Percentiles rank a stretch among this genome's conserved stretches.
Evolutionary conservation across 2,888 invertebrate genomes (phyloP).

Genomic region (Drepanosiphum platanoidis): DNA sequence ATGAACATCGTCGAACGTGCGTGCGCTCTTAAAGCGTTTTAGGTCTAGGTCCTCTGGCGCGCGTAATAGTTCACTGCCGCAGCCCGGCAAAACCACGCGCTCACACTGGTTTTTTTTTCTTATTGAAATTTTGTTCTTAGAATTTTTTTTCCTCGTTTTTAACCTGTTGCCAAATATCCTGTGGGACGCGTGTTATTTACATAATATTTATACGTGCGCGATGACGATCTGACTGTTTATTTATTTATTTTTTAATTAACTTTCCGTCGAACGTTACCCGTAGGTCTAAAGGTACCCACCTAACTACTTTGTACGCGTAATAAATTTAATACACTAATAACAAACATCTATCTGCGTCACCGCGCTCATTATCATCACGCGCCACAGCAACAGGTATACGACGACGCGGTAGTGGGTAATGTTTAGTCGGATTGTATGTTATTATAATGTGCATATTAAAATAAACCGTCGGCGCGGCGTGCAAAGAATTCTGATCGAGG

Average conservation of each 20-base stretch:
- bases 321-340: too few relatives aligned
- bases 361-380: neutral
- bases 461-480: too few relatives aligned
- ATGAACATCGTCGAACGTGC: neutral
- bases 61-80: neutral
- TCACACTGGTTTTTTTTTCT: neutral
- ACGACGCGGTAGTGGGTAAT: neutral
- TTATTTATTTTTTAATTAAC: too few relatives aligned
- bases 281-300: neutral
- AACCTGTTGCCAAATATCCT: neutral
- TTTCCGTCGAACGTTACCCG: neutral
- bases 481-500: too few relatives aligned
- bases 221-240: neutral
- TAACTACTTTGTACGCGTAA: neutral
- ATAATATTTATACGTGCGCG: neutral
- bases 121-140: neutral
- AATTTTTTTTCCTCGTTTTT: neutral
- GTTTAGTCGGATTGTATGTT: neutral
- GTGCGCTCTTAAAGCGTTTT: slow-evolving; percentile 8
- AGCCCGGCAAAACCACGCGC: neutral
- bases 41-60: slow-evolving; percentile 11
- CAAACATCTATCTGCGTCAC: neutral
- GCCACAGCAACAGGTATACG: neutral
- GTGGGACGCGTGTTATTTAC: neutral
- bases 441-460: too few relatives aligned